Evolutionary conservation across 2,797 vertebrate species (phyloP), one percentile per base, ranked within the genome.

Genomic region (Tachyglossus aculeatus): DNA sequence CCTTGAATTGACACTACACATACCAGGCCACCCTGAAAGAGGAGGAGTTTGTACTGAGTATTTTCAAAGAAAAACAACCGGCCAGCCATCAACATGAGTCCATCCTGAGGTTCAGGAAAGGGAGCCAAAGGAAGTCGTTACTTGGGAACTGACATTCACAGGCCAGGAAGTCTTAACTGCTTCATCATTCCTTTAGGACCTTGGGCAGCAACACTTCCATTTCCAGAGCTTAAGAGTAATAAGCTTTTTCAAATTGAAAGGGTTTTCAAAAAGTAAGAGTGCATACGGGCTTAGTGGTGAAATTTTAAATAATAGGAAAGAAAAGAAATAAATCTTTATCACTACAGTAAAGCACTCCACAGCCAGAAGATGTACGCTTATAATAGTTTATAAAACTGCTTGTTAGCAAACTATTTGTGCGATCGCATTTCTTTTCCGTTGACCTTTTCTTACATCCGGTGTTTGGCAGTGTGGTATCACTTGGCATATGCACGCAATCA

Each of bases 281-380:
- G 6, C 65, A 25, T 39, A 59, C 0, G 32, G 43, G 33, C 44
- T 31, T 58, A 69, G 44, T 54, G 45, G 33, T 34, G n/a, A 58
- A 81, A 48, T 22, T 78, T 52, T 64, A 68, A 54, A 72, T 56
- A n/a, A 44, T 74, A 54, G 73, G 37, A 56, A 37, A 62, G 43
- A 54, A 14, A 27, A 70, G n/a, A 16, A 5, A 40, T 18, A 45
- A 14, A 68, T 31, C 16, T 22, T 56, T 52, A 73, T 61, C 50
- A 21, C 2, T 36, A 61, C 13, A 69, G 10, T 2, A 36, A 9
- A 81, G 52, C n/a, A 38, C 15, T 75, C 5, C 3, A 65, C 53
- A 70, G 8, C 15, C 45, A 70, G 58, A 63, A n/a, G 6, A 25
- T 34, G 52, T 18, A 22, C 71, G 6, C 15, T 64, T 74, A 27